Evolutionary conservation across 1,140 invertebrate genomes (phyloP).

Genomic region (Drosophila parabipectinata): DNA sequence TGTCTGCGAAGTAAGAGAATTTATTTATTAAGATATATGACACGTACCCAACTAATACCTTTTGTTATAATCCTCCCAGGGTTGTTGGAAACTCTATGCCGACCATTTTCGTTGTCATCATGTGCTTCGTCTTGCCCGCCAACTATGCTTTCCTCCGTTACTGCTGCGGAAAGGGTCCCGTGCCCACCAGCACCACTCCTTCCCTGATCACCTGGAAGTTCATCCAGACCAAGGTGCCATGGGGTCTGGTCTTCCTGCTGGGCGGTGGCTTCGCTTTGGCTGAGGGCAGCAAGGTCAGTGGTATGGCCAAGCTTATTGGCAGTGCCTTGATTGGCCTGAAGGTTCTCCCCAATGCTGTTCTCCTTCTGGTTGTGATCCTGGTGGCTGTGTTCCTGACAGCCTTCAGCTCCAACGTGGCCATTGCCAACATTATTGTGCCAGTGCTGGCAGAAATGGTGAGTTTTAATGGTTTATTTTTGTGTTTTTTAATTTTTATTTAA

Average conservation of each 20-base stretch:
- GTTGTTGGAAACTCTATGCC: slow-evolving; percentile 92
- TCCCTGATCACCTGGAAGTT: slow-evolving; percentile 91
- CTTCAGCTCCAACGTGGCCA: slow-evolving; percentile 93
- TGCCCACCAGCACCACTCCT: slow-evolving; percentile 87
- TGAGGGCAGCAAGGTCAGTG: slow-evolving; percentile 90
- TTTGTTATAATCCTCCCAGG: slow-evolving; percentile 78
- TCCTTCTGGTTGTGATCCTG: slow-evolving; percentile 86
- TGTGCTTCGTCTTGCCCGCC: slow-evolving; percentile 92
- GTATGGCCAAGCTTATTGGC: slow-evolving; percentile 90
- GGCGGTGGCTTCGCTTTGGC: slow-evolving; percentile 95
- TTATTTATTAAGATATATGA: not conserved
- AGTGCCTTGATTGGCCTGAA: slow-evolving; percentile 86
- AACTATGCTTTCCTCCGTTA: slow-evolving; percentile 90
- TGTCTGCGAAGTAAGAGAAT: slow-evolving; percentile 55
- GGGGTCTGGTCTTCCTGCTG: slow-evolving; percentile 90
- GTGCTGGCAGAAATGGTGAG: slow-evolving; percentile 90
- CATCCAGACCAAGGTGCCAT: slow-evolving; percentile 91
- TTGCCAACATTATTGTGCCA: slow-evolving; percentile 92
- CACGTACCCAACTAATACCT: not conserved
- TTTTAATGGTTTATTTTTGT: not conserved
- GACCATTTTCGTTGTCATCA: slow-evolving; percentile 91
- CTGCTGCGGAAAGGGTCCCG: slow-evolving; percentile 84
- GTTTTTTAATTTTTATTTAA: not conserved
- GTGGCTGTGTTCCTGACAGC: slow-evolving; percentile 89
- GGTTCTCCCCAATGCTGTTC: slow-evolving; percentile 85